Evolutionary conservation across 1,140 invertebrate species (phyloP), one percentile per base, ranked within the genome.

Genomic region (Dendroctonus ponderosae): DNA sequence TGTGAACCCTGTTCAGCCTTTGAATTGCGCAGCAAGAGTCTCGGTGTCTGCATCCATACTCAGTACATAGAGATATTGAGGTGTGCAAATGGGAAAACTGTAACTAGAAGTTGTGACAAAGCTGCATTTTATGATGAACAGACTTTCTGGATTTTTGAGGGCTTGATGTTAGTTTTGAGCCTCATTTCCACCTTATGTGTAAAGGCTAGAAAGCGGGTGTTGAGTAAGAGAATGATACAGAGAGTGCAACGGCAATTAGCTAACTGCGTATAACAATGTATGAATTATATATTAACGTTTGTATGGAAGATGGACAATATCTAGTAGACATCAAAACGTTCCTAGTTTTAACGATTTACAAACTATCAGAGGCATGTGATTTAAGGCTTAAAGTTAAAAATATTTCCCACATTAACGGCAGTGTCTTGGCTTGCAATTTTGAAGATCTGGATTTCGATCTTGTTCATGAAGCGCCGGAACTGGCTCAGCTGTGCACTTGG

Each of bases 91-190:
- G 87, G 87, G 54, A 87, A 90, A 74, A 85, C 83, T 54, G 83
- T 88, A 41, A 89, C 84, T 7, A 83, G 88, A 80, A 84, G 87
- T 74, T 89, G 87, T 74, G 86, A 89, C 69, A 82, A 80, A 69
- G 85, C 88, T 11, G 85, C 83, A 12, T 89, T 87, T 80, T 81
- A 91, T 40, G 90, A 91, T 73, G 89, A 91, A 76, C 80, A 83
- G 61, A 84, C 87, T 49, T 96, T 92, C 79, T 92, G 92, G 85
- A 87, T 91, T 73, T 96, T 96, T 77, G 88, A 93, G 75, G 83
- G 83, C 9, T 85, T 87, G 66, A 88, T 89, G 78, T 87, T 92
- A 72, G 76, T 86, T 0, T 59, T 88, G 40, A 87, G 87, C 7
- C 67, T 88, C 5, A 71, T 87, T 8, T 91, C 88, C 37, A 85